Evolutionary conservation across 2,113 vertebrate species (phyloP), one percentile per base, ranked within the genome.

Genomic region (Sisor rabdophorus): DNA sequence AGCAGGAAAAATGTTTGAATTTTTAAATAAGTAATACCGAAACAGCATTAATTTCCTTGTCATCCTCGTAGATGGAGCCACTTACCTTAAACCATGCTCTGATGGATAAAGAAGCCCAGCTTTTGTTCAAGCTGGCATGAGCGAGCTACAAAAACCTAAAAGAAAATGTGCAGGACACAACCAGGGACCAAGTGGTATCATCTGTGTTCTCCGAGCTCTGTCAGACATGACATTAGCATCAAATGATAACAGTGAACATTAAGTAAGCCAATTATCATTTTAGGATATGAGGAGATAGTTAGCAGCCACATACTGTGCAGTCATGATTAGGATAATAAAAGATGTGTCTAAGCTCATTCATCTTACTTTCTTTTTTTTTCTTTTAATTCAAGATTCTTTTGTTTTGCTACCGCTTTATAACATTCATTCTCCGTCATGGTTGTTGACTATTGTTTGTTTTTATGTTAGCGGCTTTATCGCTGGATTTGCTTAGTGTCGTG

Each of bases 31-130:
- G 76, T 82, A 67, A 89, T 81, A 63, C 68, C 79, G 63, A 85
- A 84, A 79, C 68, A 65, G 53, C 77, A 70, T 87, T 80, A 84
- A 85, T 84, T 83, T 68, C 68, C 68, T 50, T 82, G 79, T 86
- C 82, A 80, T 82, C 81, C 75, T 86, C 87, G 85, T 81, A 64
- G 73, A 81, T 69, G 79, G 75, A 77, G 74, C 83, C 86, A 87
- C 87, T 88, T 91, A 91, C 87, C 88, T 87, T 88, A 55, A 85
- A 87, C 81, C 82, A 83, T 83, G 84, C 81, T 86, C 72, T 76
- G 30, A 16, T 80, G 83, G 79, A 85, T 78, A 63, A 88, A 81
- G 69, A 81, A 81, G 82, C 79, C 85, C 77, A 60, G 58, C 26
- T 75, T 70, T 71, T 77, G 69, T 73, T 75, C 63, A 11, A 24